A percentile compares a stretch with the other conserved stretches of the same genome.
phyloP scores from a whole-genome alignment of 2,888 invertebrate genomes.

The Drosophila planitibia region DNA sequence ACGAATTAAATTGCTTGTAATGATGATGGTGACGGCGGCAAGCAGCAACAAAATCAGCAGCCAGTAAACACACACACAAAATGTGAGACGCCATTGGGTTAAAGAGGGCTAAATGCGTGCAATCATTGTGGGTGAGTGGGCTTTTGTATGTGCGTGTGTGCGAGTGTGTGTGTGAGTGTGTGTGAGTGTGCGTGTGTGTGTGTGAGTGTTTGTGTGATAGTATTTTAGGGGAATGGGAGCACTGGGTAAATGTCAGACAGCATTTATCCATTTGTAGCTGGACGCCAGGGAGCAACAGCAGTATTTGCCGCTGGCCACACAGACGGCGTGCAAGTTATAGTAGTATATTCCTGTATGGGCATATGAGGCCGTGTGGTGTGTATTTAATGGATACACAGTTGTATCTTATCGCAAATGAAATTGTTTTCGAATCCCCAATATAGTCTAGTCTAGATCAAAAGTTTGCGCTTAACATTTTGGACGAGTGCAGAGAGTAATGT shows the following conservation, averaged over 20 bases:
- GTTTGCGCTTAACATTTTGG: slow-evolving; percentile 9
- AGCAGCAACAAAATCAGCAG: slow-evolving; percentile 31
- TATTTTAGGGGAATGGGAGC: slow-evolving; percentile 9
- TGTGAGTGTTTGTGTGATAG: slow-evolving; percentile 19
- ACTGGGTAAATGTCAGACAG: slow-evolving; percentile 73
- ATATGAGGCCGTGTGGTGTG: slow-evolving; percentile 21
- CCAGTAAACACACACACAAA: slow-evolving; percentile 19
- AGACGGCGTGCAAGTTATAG: slow-evolving; percentile 51
- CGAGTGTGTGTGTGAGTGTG: slow-evolving; percentile 19
- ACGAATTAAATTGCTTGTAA: slow-evolving; percentile 83
- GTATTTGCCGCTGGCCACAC: slow-evolving; percentile 45
- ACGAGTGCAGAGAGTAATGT: background rate
- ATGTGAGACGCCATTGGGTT: slow-evolving; percentile 53
- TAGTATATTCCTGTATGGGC: slow-evolving; percentile 27
- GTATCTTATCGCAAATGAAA: slow-evolving; percentile 56
- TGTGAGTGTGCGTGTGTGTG: slow-evolving; percentile 12
- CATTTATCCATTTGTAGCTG: slow-evolving; percentile 80
- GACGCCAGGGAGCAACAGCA: slow-evolving; percentile 56
- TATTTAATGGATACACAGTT: slow-evolving; percentile 67
- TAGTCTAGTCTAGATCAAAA: slow-evolving; percentile 25
- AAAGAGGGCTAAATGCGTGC: slow-evolving; percentile 77
- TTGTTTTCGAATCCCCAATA: slow-evolving; percentile 28
- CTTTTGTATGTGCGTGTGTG: slow-evolving; percentile 9
- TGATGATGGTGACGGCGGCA: slow-evolving; percentile 62
- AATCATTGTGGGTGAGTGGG: slow-evolving; percentile 66